phyloP scores from a whole-genome alignment of 2,888 invertebrate species.

The Ormyrus thymus region DNA sequence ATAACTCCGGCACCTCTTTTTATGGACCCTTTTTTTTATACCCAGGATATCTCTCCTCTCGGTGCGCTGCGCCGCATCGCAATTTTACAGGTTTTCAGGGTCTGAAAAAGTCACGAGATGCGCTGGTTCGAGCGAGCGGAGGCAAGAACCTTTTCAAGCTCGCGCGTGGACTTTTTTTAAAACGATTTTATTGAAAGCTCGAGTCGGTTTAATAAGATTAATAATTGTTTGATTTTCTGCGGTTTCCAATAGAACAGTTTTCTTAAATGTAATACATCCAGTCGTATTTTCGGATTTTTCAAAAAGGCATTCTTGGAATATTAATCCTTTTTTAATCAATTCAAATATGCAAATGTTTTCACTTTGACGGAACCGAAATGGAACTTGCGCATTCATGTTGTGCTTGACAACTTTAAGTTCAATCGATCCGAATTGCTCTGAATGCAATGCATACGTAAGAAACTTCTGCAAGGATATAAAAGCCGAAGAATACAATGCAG shows the following conservation, averaged over 20 bases:
- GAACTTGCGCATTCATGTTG: neutral
- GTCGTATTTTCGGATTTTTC: too few relatives aligned
- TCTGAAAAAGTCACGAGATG: neutral
- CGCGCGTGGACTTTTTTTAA: too few relatives aligned
- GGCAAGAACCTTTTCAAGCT: too few relatives aligned
- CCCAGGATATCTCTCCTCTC: neutral
- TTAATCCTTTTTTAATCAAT: too few relatives aligned
- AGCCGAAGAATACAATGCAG: neutral
- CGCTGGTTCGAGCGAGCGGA: neutral
- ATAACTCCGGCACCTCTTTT: neutral
- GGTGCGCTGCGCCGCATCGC: neutral
- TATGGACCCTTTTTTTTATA: neutral
- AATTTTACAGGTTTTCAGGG: neutral
- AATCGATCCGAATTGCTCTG: neutral
- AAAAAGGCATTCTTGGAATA: too few relatives aligned
- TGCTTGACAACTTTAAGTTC: neutral
- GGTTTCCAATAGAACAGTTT: too few relatives aligned
- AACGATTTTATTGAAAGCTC: too few relatives aligned
- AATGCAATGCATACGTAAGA: neutral
- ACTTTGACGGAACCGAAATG: neutral
- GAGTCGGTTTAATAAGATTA: too few relatives aligned
- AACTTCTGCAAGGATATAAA: neutral
- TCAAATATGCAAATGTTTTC: neutral
- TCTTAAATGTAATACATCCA: too few relatives aligned
- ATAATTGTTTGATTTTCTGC: too few relatives aligned